These are phyloP conservation scores for Falco naumanni DNA, from an alignment of 2,797 vertebrate genomes.

Conservation along the genomic window DNA sequence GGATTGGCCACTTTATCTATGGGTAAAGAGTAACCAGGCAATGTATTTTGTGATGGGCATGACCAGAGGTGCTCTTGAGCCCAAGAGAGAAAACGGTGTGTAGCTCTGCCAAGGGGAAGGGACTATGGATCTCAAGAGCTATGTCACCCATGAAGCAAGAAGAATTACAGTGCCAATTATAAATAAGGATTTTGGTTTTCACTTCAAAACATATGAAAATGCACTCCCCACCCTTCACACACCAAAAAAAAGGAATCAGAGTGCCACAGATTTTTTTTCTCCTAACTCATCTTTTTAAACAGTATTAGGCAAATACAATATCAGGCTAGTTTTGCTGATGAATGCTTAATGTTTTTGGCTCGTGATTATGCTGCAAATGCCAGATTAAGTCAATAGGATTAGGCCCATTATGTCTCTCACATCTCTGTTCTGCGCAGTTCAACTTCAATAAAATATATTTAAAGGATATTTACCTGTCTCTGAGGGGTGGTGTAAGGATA, in stretches of 20 bases:
- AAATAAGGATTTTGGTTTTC: neutral
- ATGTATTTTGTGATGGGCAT: neutral
- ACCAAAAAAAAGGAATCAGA: neutral
- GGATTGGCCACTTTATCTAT: neutral
- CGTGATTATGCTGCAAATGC: neutral
- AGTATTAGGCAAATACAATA: neutral
- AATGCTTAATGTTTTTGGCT: constrained; percentile 45
- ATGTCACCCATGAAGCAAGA: neutral
- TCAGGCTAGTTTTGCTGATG: constrained; percentile 30
- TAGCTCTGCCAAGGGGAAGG: neutral
- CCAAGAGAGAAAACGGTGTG: neutral
- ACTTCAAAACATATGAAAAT: neutral
- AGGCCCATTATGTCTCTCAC: constrained; percentile 41
- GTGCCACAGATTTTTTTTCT: neutral
- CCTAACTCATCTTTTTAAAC: neutral
- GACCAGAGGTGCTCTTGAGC: neutral
- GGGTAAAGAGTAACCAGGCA: neutral
- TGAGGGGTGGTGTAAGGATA: constrained; percentile 22
- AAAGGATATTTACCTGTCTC: constrained; percentile 64
- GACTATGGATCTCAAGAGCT: neutral
- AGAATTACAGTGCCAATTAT: neutral
- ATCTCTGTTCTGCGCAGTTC: constrained; percentile 26
- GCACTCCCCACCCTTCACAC: neutral
- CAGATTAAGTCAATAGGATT: constrained; percentile 54
- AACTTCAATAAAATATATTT: constrained; percentile 56